Evolutionary conservation across 2,113 vertebrate species (phyloP).

Genomic region (Sterna hirundo): DNA sequence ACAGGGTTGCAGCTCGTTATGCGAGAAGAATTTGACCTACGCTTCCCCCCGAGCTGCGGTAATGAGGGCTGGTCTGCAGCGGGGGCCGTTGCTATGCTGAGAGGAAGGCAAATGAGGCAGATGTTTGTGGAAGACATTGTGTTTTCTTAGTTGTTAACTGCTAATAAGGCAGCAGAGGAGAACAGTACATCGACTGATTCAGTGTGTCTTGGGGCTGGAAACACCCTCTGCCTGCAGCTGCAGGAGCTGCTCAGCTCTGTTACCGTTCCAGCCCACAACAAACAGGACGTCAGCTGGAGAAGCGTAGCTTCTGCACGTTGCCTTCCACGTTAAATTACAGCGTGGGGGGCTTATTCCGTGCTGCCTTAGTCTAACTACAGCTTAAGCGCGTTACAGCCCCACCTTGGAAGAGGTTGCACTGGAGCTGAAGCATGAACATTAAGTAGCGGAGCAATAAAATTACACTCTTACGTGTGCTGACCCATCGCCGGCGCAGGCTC

Average conservation of each 20-base stretch:
- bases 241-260: background rate
- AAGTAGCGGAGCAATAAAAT: background rate
- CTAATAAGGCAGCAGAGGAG: background rate
- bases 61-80: background rate
- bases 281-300: background rate
- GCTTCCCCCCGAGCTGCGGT: background rate
- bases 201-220: conserved; percentile 19
- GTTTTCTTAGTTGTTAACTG: conserved; percentile 22
- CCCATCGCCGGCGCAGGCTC: background rate
- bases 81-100: background rate
- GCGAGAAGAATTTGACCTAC: conserved; percentile 41
- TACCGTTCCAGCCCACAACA: background rate
- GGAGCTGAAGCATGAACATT: background rate
- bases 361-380: background rate
- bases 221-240: conserved; percentile 30
- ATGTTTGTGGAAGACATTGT: background rate
- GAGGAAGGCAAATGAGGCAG: conserved; percentile 31
- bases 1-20: conserved; percentile 5
- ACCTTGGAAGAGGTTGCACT: background rate
- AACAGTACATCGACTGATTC: conserved; percentile 5
- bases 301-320: background rate
- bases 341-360: background rate
- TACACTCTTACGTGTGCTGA: background rate
- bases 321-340: background rate
- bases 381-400: background rate